These are phyloP conservation scores for Parus major DNA, from an alignment of 2,113 vertebrate species.

Conservation along the genomic window DNA sequence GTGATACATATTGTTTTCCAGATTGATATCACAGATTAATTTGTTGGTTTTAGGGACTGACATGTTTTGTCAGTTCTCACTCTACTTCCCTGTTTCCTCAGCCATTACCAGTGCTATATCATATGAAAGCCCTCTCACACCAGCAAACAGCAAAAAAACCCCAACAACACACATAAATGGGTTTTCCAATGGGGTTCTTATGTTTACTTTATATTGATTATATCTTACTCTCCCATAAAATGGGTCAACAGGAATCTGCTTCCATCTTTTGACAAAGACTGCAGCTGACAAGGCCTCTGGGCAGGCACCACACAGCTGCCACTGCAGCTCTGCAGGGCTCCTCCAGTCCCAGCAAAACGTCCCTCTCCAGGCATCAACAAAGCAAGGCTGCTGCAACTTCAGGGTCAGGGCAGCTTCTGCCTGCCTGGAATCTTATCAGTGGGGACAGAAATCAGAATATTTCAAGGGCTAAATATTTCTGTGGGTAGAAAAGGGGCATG, in stretches of 20 bases:
- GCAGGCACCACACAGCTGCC: background rate
- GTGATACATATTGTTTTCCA: background rate
- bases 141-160: background rate
- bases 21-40: background rate
- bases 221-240: slow-evolving; percentile 34
- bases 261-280: slow-evolving; percentile 1
- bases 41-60: background rate
- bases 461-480: slow-evolving; percentile 45
- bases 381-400: slow-evolving; percentile 9
- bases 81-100: background rate
- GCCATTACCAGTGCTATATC: background rate
- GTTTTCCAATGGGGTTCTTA: background rate
- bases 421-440: background rate
- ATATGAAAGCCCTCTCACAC: background rate
- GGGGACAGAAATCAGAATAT: background rate
- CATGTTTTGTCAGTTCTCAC: background rate
- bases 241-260: slow-evolving; percentile 8
- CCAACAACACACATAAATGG: background rate
- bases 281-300: background rate
- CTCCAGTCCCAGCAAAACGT: background rate
- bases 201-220: slow-evolving; percentile 28
- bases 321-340: background rate
- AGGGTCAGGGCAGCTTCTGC: slow-evolving; percentile 21
- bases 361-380: slow-evolving; percentile 57
- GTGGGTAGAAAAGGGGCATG: slow-evolving; percentile 28